Evolutionary conservation across 2,888 invertebrate species (phyloP).

Genomic region (Thyatira batis): DNA sequence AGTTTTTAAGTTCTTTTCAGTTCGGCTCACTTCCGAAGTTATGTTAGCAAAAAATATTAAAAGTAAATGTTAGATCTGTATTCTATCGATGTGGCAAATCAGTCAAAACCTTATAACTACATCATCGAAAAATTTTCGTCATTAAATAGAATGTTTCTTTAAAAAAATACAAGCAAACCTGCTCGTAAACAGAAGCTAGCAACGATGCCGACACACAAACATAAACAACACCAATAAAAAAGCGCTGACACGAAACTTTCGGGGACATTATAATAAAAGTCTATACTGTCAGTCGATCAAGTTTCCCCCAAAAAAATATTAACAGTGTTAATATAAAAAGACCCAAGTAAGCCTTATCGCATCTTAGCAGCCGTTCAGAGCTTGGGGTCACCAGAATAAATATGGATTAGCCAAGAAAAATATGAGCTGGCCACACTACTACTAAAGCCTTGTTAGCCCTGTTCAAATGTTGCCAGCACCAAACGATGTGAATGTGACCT

Average conservation of each 20-base stretch:
- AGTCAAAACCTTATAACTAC: too few species aligned
- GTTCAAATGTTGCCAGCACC: slow-evolving; percentile 26
- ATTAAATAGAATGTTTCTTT: too few species aligned
- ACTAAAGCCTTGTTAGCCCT: slow-evolving; percentile 52
- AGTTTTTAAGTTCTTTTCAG: too few species aligned
- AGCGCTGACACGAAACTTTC: slow-evolving; percentile 1
- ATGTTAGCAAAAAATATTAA: too few species aligned
- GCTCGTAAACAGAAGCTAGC: background rate
- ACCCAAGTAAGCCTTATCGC: slow-evolving; percentile 48
- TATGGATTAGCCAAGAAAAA: slow-evolving; percentile 72
- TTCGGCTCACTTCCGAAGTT: too few species aligned
- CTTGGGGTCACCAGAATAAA: slow-evolving; percentile 72
- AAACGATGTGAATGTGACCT: slow-evolving; percentile 20
- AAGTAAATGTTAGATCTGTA: too few species aligned
- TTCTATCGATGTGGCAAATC: too few species aligned
- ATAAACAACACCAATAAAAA: background rate
- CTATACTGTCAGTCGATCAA: slow-evolving; percentile 30
- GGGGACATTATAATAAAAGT: slow-evolving; percentile 10
- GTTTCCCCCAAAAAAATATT: slow-evolving; percentile 46
- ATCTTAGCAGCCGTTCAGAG: slow-evolving; percentile 51
- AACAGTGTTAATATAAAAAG: slow-evolving; percentile 59
- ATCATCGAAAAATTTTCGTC: too few species aligned
- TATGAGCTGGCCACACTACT: slow-evolving; percentile 52
- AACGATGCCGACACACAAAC: background rate
- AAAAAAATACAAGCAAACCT: background rate